These are phyloP conservation scores for Acanthopleura granulata DNA, from an alignment of 2,888 invertebrate genomes.

Conservation along the genomic window DNA sequence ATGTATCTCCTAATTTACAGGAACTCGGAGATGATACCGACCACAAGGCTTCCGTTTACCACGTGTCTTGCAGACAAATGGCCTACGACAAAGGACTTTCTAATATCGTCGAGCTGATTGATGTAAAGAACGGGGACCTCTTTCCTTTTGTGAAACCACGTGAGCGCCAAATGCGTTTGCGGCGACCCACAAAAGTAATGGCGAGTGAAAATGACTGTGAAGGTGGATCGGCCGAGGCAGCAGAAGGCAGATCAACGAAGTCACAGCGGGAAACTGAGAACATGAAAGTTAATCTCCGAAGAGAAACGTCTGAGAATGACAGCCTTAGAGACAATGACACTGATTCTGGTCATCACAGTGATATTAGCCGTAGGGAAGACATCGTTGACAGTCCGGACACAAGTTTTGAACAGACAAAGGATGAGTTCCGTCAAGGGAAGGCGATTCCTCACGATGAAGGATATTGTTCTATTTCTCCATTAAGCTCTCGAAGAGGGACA, in stretches of 20 bases:
- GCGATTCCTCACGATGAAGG: conserved; percentile 30
- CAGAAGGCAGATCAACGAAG: neutral
- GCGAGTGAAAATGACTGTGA: neutral
- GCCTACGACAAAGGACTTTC: conserved; percentile 58
- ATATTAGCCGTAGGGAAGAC: conserved; percentile 11
- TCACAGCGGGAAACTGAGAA: neutral
- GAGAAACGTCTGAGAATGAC: neutral
- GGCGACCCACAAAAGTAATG: conserved; percentile 33
- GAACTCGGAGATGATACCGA: neutral
- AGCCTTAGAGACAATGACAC: conserved; percentile 14
- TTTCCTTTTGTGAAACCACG: conserved; percentile 48
- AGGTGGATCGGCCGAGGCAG: neutral
- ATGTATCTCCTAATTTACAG: neutral
- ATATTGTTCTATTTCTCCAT: conserved; percentile 40
- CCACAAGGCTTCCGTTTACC: conserved; percentile 28
- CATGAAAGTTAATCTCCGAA: too few species aligned
- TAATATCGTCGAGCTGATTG: conserved; percentile 63
- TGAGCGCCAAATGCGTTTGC: conserved; percentile 40
- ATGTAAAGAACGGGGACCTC: conserved; percentile 53
- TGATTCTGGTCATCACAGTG: conserved; percentile 31
- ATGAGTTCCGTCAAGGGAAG: conserved; percentile 33
- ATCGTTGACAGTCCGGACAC: conserved; percentile 6
- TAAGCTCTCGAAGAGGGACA: conserved; percentile 29
- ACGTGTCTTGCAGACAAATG: conserved; percentile 60
- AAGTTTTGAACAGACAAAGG: conserved; percentile 21